Evolutionary conservation across 1,140 invertebrate species (phyloP).

Genomic region (Zophobas morio): DNA sequence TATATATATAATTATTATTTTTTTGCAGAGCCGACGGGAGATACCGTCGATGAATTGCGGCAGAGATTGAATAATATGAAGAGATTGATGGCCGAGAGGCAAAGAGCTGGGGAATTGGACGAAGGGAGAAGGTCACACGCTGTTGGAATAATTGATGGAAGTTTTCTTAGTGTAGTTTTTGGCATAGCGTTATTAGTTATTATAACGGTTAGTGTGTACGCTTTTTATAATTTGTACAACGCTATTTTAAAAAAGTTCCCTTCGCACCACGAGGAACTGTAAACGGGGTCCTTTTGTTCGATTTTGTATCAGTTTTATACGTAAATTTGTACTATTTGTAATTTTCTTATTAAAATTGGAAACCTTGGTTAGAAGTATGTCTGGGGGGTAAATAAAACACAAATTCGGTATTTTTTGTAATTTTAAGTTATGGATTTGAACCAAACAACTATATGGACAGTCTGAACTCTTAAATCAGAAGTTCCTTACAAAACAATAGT

Average conservation of each 20-base stretch:
- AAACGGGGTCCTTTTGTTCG: constrained; percentile 60
- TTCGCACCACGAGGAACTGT: constrained; percentile 82
- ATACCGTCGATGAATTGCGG: constrained; percentile 85
- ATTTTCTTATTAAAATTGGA: constrained; percentile 19
- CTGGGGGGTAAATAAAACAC: constrained; percentile 26
- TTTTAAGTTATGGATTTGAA: constrained; percentile 34
- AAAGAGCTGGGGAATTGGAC: constrained; percentile 70
- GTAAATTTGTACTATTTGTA: constrained; percentile 22
- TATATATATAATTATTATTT: constrained; percentile 1
- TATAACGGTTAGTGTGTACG: constrained; percentile 83
- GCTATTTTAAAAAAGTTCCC: constrained; percentile 87
- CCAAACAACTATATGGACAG: constrained; percentile 31
- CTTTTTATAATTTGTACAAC: constrained; percentile 86
- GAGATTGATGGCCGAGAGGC: constrained; percentile 80
- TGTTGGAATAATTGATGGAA: constrained; percentile 81
- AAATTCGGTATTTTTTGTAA: constrained; percentile 33
- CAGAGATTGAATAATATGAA: constrained; percentile 85
- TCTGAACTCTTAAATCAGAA: constrained; percentile 45
- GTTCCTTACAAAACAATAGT: constrained; percentile 42
- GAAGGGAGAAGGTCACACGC: constrained; percentile 66
- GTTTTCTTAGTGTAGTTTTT: constrained; percentile 85
- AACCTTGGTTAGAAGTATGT: constrained; percentile 1
- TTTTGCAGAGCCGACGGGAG: constrained; percentile 16
- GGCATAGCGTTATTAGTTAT: constrained; percentile 83
- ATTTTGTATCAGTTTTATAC: neutral